A percentile compares a stretch with the other conserved stretches of the same genome.
These are phyloP conservation scores for Ormyrus thymus DNA, from an alignment of 2,888 invertebrate species.

Conservation along the genomic window DNA sequence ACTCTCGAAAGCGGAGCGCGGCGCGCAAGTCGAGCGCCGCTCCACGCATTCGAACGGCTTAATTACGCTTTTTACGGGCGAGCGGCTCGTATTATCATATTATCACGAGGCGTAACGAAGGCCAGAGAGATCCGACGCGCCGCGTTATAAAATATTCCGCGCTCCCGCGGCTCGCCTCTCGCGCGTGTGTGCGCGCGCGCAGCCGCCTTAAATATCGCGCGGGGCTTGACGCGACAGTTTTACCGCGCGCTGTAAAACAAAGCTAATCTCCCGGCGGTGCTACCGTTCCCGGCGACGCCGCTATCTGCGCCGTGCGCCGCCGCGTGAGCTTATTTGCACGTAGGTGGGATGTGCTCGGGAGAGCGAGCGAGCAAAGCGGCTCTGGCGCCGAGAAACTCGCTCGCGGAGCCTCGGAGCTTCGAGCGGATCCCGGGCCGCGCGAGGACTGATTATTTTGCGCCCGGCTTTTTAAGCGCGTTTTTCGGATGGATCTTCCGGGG, in stretches of 20 bases:
- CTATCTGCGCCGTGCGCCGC: constrained; percentile 39
- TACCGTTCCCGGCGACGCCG: constrained; percentile 36
- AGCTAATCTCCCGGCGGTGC: constrained; percentile 70
- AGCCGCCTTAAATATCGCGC: constrained; percentile 64
- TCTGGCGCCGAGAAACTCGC: no score
- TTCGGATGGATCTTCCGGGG: background rate
- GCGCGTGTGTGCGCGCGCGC: background rate
- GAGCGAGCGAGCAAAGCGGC: no score
- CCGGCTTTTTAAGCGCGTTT: background rate
- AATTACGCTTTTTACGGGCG: constrained; percentile 45
- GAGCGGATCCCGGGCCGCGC: background rate
- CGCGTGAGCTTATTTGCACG: constrained; percentile 15
- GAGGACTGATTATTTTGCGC: constrained; percentile 48
- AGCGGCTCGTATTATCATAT: constrained; percentile 47
- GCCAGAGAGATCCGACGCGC: constrained; percentile 26
- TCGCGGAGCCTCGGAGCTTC: no score
- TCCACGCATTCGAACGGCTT: constrained; percentile 38
- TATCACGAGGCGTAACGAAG: constrained; percentile 45
- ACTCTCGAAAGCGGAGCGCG: background rate
- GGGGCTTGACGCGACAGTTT: constrained; percentile 71
- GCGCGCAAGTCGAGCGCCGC: background rate
- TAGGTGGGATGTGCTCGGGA: no score
- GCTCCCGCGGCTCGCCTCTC: background rate
- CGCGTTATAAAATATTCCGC: constrained; percentile 45
- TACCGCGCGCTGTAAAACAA: constrained; percentile 74